Evolutionary conservation across 2,113 vertebrate species (phyloP).

Genomic region (Peromyscus maniculatus): DNA sequence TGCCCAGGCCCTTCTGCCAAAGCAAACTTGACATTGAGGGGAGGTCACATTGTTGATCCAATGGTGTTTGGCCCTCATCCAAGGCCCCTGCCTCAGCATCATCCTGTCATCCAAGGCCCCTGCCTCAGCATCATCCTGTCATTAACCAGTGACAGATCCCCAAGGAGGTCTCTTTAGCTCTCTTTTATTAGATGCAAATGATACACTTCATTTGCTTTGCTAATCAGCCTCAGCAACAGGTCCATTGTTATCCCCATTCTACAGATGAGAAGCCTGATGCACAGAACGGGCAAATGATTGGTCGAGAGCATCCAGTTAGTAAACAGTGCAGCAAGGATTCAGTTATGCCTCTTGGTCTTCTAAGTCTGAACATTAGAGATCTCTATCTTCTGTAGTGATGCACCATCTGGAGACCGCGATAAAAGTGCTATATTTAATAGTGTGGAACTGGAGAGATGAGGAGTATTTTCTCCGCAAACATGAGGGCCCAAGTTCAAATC

Average conservation of each 20-base stretch:
- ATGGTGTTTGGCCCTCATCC: neutral
- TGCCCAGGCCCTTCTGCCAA: neutral
- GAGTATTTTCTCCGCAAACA: neutral
- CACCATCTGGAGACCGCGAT: neutral
- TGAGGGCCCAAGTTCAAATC: neutral
- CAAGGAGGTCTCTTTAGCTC: neutral
- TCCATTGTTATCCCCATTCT: neutral
- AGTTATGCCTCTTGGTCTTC: neutral
- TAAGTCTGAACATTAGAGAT: neutral
- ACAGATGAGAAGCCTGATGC: neutral
- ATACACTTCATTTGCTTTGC: neutral
- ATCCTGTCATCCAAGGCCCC: neutral
- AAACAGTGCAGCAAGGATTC: neutral
- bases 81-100: neutral
- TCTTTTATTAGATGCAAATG: neutral
- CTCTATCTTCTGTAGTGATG: neutral
- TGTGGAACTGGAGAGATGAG: neutral
- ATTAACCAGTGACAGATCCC: neutral
- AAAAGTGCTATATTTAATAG: neutral
- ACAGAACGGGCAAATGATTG: neutral
- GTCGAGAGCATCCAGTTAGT: neutral
- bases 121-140: neutral
- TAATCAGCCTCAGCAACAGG: neutral
- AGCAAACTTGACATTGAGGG: neutral
- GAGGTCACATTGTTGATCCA: neutral